Percentiles rank a stretch among this genome's conserved stretches.
These are phyloP conservation scores for Syngnathus floridae DNA, from an alignment of 2,113 vertebrate genomes.

Conservation along the genomic window DNA sequence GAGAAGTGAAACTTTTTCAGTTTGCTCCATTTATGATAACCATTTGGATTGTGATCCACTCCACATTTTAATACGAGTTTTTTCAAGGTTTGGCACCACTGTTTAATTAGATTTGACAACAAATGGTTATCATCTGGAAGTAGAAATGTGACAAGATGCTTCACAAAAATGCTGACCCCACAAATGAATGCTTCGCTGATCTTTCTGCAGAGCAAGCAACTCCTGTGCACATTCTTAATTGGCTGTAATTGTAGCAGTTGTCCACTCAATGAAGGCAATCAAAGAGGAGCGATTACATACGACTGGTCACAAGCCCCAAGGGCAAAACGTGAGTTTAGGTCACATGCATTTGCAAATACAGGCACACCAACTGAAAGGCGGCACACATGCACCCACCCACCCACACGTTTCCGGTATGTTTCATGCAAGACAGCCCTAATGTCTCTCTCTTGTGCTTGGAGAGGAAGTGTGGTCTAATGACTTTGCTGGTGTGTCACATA, in stretches of 20 bases:
- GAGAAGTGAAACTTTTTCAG: slow-evolving; percentile 59
- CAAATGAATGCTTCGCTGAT: slow-evolving; percentile 11
- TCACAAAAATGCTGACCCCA: slow-evolving; percentile 22
- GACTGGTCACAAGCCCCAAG: slow-evolving; percentile 35
- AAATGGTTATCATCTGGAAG: slow-evolving; percentile 4
- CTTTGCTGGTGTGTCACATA: slow-evolving; percentile 65
- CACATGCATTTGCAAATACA: slow-evolving; percentile 13
- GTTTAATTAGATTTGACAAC: neutral
- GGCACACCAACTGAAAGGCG: slow-evolving; percentile 11
- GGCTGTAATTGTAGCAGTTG: slow-evolving; percentile 43
- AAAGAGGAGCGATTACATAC: slow-evolving; percentile 49
- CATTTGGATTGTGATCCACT: neutral
- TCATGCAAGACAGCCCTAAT: slow-evolving; percentile 53
- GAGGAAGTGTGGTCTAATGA: slow-evolving; percentile 65
- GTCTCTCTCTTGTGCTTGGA: slow-evolving; percentile 55
- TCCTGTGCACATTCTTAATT: slow-evolving; percentile 39
- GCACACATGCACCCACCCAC: slow-evolving; percentile 41
- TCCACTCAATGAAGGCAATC: slow-evolving; percentile 45
- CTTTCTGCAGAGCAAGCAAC: slow-evolving; percentile 19
- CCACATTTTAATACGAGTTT: neutral
- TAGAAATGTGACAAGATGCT: slow-evolving; percentile 11
- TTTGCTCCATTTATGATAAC: neutral
- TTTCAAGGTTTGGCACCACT: neutral
- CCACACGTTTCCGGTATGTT: slow-evolving; percentile 64
- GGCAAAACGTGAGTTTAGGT: slow-evolving; percentile 27